A percentile compares a stretch with the other conserved stretches of the same genome.
These are phyloP conservation scores for Pachymerium ferrugineum DNA, from an alignment of 2,888 invertebrate genomes.

Conservation along the genomic window DNA sequence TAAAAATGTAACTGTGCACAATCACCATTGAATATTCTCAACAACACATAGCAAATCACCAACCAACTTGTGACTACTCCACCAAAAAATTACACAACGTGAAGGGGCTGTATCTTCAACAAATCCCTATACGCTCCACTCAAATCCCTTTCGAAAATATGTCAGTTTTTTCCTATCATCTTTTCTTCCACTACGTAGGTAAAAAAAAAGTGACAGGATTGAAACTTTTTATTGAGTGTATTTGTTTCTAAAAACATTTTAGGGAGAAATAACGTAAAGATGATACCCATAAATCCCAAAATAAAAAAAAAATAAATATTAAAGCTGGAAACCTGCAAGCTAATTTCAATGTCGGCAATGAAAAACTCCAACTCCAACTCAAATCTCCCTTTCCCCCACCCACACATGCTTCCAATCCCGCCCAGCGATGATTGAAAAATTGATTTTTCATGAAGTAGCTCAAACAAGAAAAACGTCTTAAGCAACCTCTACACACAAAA, in stretches of 20 bases:
- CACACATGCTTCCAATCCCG: slow-evolving; percentile 10
- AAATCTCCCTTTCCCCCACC: not conserved
- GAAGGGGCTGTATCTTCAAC: not conserved
- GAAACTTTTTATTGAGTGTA: not conserved
- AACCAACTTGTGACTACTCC: slow-evolving; percentile 1
- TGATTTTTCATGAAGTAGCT: slow-evolving; percentile 18
- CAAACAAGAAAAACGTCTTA: slow-evolving; percentile 21
- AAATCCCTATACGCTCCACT: not conserved
- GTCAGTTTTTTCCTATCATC: not conserved
- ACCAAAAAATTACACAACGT: slow-evolving; percentile 2
- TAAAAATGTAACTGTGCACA: too few species aligned
- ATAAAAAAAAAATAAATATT: not conserved
- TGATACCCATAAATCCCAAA: not conserved
- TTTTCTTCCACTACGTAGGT: not conserved
- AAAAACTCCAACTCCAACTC: slow-evolving; percentile 5
- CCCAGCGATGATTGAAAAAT: slow-evolving; percentile 10
- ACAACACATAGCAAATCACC: not conserved
- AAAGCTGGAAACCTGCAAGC: not conserved
- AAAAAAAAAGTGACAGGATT: not conserved
- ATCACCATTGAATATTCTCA: too few species aligned
- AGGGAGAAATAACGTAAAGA: not conserved
- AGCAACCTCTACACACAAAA: not conserved
- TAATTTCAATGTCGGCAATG: not conserved
- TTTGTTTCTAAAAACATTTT: too few species aligned
- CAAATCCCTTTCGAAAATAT: slow-evolving; percentile 4